Conservation (phyloP, 2,888 invertebrate species). For the Mongoloraphidia duomilia region DNA sequence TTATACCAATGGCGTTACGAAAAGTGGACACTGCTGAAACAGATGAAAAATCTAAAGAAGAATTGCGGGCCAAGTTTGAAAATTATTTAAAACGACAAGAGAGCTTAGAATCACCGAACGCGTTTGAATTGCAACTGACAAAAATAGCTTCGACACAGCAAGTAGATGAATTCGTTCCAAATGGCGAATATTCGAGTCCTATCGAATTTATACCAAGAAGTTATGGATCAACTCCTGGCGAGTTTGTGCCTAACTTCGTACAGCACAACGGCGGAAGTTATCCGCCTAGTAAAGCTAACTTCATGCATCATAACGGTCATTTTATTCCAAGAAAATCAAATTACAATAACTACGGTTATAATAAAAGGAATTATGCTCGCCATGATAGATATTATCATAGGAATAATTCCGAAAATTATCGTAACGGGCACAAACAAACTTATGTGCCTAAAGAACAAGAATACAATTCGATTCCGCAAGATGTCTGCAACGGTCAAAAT, state of each 20-base stretch:
- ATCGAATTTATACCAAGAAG: neutral
- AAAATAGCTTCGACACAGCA: neutral
- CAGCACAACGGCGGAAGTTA: neutral
- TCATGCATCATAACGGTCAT: too few relatives aligned
- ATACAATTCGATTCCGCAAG: too few relatives aligned
- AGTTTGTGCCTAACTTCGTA: neutral
- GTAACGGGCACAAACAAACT: too few relatives aligned
- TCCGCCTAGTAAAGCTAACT: neutral
- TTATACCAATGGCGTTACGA: slow-evolving; percentile 27
- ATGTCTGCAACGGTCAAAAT: too few relatives aligned
- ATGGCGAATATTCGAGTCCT: neutral
- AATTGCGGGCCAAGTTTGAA: slow-evolving; percentile 5
- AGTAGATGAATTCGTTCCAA: neutral
- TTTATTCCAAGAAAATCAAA: too few relatives aligned
- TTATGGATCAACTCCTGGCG: neutral
- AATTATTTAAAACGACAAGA: slow-evolving; percentile 4
- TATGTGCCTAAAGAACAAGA: too few relatives aligned
- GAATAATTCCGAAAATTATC: neutral
- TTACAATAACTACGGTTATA: neutral
- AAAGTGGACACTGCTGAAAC: slow-evolving; percentile 11
- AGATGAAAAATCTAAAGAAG: neutral
- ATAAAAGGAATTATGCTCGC: neutral
- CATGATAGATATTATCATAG: neutral
- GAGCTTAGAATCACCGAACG: neutral
- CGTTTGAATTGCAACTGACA: neutral